phyloP scores from a whole-genome alignment of 2,113 vertebrate genomes.

The Excalfactoria chinensis region DNA sequence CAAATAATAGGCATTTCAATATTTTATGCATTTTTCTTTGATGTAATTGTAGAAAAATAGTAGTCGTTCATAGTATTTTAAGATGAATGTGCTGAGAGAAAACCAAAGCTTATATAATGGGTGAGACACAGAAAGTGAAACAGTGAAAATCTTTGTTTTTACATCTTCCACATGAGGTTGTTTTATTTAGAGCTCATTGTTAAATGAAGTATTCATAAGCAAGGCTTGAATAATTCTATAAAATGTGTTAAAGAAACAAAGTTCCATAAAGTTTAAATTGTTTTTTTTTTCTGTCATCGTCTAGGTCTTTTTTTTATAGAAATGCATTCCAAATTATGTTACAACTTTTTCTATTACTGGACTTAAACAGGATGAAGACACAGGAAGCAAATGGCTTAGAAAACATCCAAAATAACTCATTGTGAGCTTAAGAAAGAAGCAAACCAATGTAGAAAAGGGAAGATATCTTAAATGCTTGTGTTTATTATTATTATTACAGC shows the following conservation, averaged over 20 bases:
- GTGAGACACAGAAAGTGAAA: background rate
- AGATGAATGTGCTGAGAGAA: background rate
- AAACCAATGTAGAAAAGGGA: background rate
- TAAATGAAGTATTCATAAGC: background rate
- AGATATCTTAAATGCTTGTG: background rate
- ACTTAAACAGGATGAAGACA: background rate
- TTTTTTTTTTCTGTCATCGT: background rate
- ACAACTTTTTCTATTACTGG: background rate
- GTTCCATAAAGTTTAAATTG: background rate
- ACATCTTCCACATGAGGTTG: background rate
- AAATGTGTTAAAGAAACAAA: background rate
- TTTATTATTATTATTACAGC: background rate
- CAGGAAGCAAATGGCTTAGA: background rate
- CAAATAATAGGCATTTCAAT: background rate
- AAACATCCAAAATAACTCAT: background rate
- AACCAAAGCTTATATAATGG: background rate
- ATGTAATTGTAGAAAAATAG: background rate
- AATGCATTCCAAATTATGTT: background rate
- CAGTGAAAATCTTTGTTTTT: background rate
- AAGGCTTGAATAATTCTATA: background rate
- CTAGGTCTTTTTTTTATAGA: background rate
- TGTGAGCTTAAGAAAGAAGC: background rate
- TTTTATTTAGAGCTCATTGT: background rate
- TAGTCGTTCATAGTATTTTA: background rate
- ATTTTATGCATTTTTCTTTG: background rate